Conservation (phyloP, 1,140 invertebrate species). For the Diachasmimorpha longicaudata region DNA sequence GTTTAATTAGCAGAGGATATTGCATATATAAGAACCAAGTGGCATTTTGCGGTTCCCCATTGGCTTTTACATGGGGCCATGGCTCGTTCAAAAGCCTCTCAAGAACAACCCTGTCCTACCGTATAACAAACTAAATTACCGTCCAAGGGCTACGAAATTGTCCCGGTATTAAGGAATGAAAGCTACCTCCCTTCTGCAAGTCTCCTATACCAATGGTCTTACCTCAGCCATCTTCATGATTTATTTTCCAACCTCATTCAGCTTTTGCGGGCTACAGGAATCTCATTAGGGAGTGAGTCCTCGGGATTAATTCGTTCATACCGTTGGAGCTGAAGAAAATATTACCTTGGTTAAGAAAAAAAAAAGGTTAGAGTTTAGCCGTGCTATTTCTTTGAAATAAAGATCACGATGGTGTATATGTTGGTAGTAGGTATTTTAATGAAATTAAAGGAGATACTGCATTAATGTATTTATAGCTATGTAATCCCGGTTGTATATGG, state of each 20-base stretch:
- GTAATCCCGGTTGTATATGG: not conserved
- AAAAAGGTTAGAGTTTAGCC: not conserved
- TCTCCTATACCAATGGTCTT: not conserved
- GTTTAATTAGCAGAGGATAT: constrained; percentile 20
- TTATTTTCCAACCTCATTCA: not conserved
- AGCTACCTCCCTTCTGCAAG: not conserved
- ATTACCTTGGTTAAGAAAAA: not conserved
- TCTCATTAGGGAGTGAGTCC: not conserved
- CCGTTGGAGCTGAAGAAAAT: not conserved
- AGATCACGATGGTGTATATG: not conserved
- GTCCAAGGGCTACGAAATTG: not conserved
- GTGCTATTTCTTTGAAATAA: not conserved
- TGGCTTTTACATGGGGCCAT: not conserved
- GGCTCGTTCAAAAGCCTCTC: not conserved
- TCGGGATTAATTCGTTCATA: not conserved
- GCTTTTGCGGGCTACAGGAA: not conserved
- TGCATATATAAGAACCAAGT: not conserved
- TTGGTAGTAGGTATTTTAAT: no score
- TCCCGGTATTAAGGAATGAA: not conserved
- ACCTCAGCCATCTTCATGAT: not conserved
- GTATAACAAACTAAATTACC: constrained; percentile 7
- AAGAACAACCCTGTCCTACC: not conserved
- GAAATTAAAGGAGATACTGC: no score
- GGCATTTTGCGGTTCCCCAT: not conserved
- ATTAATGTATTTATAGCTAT: no score